Conservation (phyloP, 2,888 invertebrate species). For the Scaptomyza caliginosa region DNA sequence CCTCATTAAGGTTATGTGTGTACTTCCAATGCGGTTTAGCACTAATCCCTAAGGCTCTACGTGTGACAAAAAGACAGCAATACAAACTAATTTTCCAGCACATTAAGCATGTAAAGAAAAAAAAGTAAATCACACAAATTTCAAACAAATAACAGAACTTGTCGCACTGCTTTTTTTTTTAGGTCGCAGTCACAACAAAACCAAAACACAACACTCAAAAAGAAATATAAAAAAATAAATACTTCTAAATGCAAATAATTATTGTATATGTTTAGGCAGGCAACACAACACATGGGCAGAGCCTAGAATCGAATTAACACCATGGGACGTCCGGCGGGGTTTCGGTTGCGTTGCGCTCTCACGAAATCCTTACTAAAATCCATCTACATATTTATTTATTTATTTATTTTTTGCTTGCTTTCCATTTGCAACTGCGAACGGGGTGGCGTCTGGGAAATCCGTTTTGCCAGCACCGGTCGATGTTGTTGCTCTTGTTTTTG, state of each 20-base stretch:
- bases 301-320: constrained; percentile 73
- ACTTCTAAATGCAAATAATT: constrained; percentile 69
- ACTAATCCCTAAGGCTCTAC: constrained; percentile 16
- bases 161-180: constrained; percentile 21
- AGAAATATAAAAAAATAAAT: neutral
- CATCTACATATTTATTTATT: constrained; percentile 16
- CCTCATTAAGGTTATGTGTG: constrained; percentile 5
- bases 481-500: constrained; percentile 24
- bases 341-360: constrained; percentile 51
- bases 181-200: constrained; percentile 54
- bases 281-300: constrained; percentile 27
- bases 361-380: constrained; percentile 51
- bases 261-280: constrained; percentile 71
- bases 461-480: constrained; percentile 32
- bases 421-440: constrained; percentile 41
- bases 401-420: constrained; percentile 20
- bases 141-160: constrained; percentile 25
- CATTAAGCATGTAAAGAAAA: constrained; percentile 59
- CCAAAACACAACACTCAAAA: constrained; percentile 42
- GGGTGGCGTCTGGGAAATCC: constrained; percentile 74
- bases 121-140: constrained; percentile 6
- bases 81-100: constrained; percentile 72
- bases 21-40: constrained; percentile 15
- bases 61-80: constrained; percentile 49
- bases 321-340: constrained; percentile 52